Evolutionary conservation across 23 tunicate species (phyloP), one percentile per base, ranked within the genome.

Genomic region (Halocynthia roretzi): DNA sequence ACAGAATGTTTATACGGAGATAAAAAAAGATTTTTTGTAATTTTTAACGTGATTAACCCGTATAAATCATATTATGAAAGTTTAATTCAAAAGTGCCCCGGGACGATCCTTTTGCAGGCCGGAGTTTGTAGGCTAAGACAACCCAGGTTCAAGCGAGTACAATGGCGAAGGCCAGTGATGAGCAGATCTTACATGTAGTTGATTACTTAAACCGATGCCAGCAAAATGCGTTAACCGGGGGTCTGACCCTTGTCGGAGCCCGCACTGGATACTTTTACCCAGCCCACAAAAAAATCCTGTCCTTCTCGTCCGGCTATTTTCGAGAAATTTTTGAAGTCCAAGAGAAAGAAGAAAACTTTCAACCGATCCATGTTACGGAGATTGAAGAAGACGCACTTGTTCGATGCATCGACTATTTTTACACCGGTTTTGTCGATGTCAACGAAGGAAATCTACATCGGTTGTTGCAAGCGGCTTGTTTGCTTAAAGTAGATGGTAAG

Each of bases 351-450:
- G 68, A 14, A 17, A 40, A 53, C 18, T 50, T 54, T 53, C 64
- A 53, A 10, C 78, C 78, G 5, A 54, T 74, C 63, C 56, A 52
- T 56, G 40, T 74, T 48, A 53, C 62, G 12, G 78, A 74, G 31
- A 64, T 74, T 5, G 78, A 74, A 18, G 64, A 62, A 54, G 12
- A 22, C 19, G 78, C 78, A 5, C 31, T 74, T 15, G 78, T 74
- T 53, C 78, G 56, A 5, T 74, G 78, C 21, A 22, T 74, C 20
- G 78, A 74, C 6, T 74, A 12, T 54, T 54, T 74, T 5, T 74
- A 74, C 78, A 74, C 78, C 19, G 78, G 78, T 7, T 54, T 54
- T 5, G 64, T 74, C 48, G 56, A 54, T 48, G 56, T 74, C 78
- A 74, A 53, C 5, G n/a, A 62, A 21, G 56, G 56, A 5, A 74